Base-by-base conservation (phyloP, 2,113 vertebrate genomes). In the Etia nguti region DNA sequence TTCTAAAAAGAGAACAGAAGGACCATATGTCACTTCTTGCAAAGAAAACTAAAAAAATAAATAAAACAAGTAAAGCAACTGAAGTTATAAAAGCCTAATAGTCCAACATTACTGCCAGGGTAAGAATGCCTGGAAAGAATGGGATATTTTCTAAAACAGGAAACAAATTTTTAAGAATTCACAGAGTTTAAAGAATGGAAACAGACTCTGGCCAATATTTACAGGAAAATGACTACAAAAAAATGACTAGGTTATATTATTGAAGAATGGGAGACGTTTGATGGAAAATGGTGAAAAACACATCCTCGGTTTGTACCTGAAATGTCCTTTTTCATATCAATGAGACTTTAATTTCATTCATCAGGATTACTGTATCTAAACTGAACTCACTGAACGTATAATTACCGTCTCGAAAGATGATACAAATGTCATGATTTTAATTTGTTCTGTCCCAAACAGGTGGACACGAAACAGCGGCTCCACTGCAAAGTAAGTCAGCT, bases 401-500 rank as follows among this genome's bases (percentile, higher is more conserved):
- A 20, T 50, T 18, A 50, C 18, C 29, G 22, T 46, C 38, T 46
- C 4, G 13, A 73, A 24, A 73, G 13, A 38, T 73, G 38, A 36
- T 22, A 46, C 22, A 46, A 26, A 22, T 29, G 41, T 46, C 36
- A 46, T 12, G 9, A 13, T 55, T 56, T 36, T 7, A 57, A 50
- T 16, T 20, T 56, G 41, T 55, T 80, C 60, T 87, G 81, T 81
- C 18, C n/a, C 36, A 81, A 57, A 87, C 92, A 99, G 98, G 86
- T 99, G 98, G 98, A 96, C 92, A 3, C 96, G 96, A 95, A 97
- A 96, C 55, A 97, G 97, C 26, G 95, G 96, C 36, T 96, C 97
- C 41, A 96, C 92, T 46, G 96, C 97, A 90, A 98, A 98, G 98
- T 99, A 95, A 97, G 98, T 95, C 29, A n/a, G 16, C n/a, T 43